Percentiles rank a stretch among this genome's conserved stretches.
These are phyloP conservation scores for Paracanthobrama guichenoti DNA, from an alignment of 2,113 vertebrate species.

Conservation along the genomic window DNA sequence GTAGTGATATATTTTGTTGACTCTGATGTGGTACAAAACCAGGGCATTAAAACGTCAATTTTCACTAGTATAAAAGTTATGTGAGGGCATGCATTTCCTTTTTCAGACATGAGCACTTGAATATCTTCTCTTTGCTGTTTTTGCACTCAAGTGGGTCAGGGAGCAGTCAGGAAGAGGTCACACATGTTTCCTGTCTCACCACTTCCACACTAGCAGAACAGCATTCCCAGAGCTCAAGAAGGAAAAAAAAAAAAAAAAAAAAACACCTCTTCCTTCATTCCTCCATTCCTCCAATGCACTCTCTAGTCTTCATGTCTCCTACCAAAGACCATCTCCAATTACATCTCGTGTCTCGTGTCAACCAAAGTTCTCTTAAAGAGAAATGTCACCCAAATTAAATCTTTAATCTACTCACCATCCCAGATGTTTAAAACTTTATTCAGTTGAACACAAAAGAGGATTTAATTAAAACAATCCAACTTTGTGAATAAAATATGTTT, in stretches of 20 bases:
- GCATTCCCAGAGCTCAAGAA: not conserved
- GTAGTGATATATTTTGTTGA: not conserved
- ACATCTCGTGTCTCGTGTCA: not conserved
- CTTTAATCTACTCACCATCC: not conserved
- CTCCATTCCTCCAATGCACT: not conserved
- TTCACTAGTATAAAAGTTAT: not conserved
- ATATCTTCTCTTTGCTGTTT: not conserved
- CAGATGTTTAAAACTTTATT: not conserved
- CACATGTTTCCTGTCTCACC: conserved; percentile 42
- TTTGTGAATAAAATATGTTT: not conserved
- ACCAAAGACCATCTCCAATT: not conserved
- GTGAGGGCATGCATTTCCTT: conserved; percentile 19
- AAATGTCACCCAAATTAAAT: not conserved
- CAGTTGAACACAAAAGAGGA: not conserved
- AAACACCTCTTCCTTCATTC: not conserved
- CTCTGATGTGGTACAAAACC: not conserved
- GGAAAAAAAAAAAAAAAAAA: not conserved
- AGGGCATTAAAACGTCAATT: conserved; percentile 3
- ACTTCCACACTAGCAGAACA: conserved; percentile 35
- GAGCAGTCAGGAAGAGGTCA: conserved; percentile 34
- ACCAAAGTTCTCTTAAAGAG: not conserved
- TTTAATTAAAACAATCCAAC: not conserved
- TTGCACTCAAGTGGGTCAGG: conserved; percentile 1
- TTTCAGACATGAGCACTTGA: conserved; percentile 3
- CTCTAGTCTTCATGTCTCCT: not conserved